phyloP scores from a whole-genome alignment of 2,113 vertebrate genomes.

The Syrmaticus mikado region DNA sequence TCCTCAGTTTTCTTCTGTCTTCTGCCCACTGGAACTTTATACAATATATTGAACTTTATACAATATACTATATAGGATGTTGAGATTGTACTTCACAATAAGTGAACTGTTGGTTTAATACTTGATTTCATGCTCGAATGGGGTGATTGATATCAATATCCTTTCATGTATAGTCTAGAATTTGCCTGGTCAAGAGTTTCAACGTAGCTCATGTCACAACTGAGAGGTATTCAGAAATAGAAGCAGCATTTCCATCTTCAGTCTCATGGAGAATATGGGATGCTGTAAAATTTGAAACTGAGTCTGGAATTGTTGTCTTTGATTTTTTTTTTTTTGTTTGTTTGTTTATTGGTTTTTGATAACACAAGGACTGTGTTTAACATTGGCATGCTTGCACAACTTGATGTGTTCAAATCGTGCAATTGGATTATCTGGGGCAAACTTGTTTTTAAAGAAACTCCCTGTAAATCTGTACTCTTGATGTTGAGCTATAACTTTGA shows the following conservation, averaged over 20 bases:
- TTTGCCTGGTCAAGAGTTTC: background rate
- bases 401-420: background rate
- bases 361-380: background rate
- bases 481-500: background rate
- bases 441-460: background rate
- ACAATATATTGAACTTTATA: background rate
- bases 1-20: background rate
- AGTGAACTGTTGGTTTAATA: background rate
- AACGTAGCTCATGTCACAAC: background rate
- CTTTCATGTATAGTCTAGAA: background rate
- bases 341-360: background rate
- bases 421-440: background rate
- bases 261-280: background rate
- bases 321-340: background rate
- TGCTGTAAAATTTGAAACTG: background rate
- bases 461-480: background rate
- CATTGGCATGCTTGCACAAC: background rate
- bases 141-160: background rate
- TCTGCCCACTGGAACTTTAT: background rate
- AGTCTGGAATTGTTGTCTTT: background rate
- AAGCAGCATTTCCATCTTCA: background rate
- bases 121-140: background rate
- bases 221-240: background rate
- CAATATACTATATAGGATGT: accelerated
- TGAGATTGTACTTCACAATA: background rate